Base-by-base conservation (phyloP, 1,140 invertebrate species). In the Conopomorpha cramerella region DNA sequence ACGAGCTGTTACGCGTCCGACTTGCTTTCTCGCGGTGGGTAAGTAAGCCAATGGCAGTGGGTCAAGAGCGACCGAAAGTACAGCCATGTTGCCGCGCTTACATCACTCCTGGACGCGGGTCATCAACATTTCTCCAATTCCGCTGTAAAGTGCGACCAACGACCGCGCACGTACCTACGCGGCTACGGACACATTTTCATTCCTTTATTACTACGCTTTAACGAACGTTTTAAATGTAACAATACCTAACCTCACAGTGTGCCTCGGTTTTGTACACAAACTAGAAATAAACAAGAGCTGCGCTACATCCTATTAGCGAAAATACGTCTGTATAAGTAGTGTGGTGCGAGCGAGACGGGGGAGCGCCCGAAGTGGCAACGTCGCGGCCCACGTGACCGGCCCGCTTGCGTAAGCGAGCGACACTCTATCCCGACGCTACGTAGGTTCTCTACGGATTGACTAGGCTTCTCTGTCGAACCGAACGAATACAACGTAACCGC, bases 21-120 rank as follows among this genome's bases (percentile, higher is more conserved):
- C n/a, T n/a, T 72, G 61, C 70, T 74, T 72, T 74, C 70, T 64
- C 64, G 70, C 51, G 59, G 58, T n/a, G n/a, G n/a, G n/a, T 60
- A 74, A 70, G 46, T 66, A 65, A 67, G 70, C 70, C 70, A 74
- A 56, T 67, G 70, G 50, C 70, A 74, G 51, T 72, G 61, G 72
- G 70, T 74, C 70, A 74, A 74, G 71, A 68, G 71, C 65, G 54
- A 60, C 60, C 49, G 67, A 74, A 74, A 72, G 67, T 71, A 56
- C 67, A 62, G 52, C 55, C 60, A 63, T 67, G 65, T 61, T 65
- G 61, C 45, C 57, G 53, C 67, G 65, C 57, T 36, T 51, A 38
- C 46, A 47, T 36, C 46, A 43, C 11, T 29, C 59, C 63, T 65
- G 66, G 70, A 68, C 53, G 49, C 43, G 49, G 63, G 61, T 64